A percentile compares a stretch with the other conserved stretches of the same genome.
These are phyloP conservation scores for Gasteruption jaculator DNA, from an alignment of 2,888 invertebrate species.

Conservation along the genomic window DNA sequence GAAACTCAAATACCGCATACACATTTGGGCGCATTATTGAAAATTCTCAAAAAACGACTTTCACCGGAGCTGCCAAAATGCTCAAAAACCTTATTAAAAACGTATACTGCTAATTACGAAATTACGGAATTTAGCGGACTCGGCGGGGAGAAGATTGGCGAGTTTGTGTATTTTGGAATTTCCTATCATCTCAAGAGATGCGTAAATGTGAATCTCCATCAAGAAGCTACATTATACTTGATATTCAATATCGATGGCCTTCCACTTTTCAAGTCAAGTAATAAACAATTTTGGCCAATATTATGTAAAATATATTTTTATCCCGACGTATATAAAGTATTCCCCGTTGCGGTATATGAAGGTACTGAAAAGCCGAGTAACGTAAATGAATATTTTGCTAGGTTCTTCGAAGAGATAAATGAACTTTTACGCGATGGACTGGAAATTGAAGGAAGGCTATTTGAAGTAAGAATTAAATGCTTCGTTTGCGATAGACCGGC, in stretches of 20 bases:
- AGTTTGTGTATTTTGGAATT: slow-evolving; percentile 2
- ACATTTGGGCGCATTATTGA: not conserved
- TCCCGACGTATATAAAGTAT: slow-evolving; percentile 1
- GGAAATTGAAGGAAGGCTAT: not conserved
- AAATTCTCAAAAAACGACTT: slow-evolving; percentile 1
- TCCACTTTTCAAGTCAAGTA: not conserved
- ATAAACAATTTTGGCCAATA: slow-evolving; percentile 5
- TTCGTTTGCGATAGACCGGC: slow-evolving; percentile 1
- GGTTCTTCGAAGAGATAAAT: slow-evolving; percentile 1
- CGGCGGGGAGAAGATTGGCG: not conserved
- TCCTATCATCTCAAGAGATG: not conserved
- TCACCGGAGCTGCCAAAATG: slow-evolving; percentile 8
- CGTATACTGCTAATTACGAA: not conserved
- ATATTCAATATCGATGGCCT: slow-evolving; percentile 6
- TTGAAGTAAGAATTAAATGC: not conserved
- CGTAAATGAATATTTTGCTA: not conserved
- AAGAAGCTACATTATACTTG: not conserved
- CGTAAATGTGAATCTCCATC: not conserved
- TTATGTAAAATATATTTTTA: slow-evolving; percentile 1
- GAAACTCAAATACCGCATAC: not conserved
- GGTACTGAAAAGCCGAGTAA: not conserved
- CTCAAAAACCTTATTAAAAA: slow-evolving; percentile 9
- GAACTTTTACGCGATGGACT: not conserved
- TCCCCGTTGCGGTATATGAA: not conserved
- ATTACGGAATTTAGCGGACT: not conserved